phyloP scores from a whole-genome alignment of 1,140 invertebrate species.

The Lethocerus indicus region DNA sequence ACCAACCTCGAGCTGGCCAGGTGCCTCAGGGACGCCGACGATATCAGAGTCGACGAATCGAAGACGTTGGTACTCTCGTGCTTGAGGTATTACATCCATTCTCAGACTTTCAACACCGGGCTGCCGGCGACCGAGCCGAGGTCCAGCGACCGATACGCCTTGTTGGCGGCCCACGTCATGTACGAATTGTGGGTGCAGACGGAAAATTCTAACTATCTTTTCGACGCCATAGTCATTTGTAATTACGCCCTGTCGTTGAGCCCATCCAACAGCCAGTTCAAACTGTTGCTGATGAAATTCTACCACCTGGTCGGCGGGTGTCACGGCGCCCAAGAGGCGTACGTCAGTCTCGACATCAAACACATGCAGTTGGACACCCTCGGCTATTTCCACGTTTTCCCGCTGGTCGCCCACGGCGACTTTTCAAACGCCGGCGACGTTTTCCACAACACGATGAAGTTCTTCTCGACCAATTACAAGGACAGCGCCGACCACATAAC shows the following conservation, averaged over 20 bases:
- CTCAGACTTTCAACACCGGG: constrained; percentile 21
- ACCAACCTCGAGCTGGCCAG: constrained; percentile 46
- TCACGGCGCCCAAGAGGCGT: constrained; percentile 45
- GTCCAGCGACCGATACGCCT: constrained; percentile 47
- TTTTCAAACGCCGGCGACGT: constrained; percentile 41
- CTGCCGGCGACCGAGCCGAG: constrained; percentile 16
- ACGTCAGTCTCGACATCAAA: constrained; percentile 68
- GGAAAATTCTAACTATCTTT: constrained; percentile 35
- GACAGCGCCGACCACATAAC: constrained; percentile 84
- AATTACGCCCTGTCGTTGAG: constrained; percentile 50
- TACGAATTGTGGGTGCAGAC: constrained; percentile 45
- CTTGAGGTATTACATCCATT: constrained; percentile 33
- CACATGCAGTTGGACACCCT: constrained; percentile 88
- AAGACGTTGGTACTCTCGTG: constrained; percentile 27
- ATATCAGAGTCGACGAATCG: constrained; percentile 8
- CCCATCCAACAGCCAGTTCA: constrained; percentile 47
- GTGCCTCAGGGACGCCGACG: constrained; percentile 39
- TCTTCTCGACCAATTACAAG: constrained; percentile 74
- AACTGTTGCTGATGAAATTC: constrained; percentile 15
- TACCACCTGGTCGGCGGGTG: constrained; percentile 34
- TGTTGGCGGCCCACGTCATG: constrained; percentile 60
- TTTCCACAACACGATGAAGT: constrained; percentile 56
- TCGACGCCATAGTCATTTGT: constrained; percentile 45
- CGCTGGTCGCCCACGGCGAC: constrained; percentile 46
- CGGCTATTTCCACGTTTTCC: constrained; percentile 61